phyloP scores from a whole-genome alignment of 2,888 invertebrate genomes.

The Sarcophaga carnaria region DNA sequence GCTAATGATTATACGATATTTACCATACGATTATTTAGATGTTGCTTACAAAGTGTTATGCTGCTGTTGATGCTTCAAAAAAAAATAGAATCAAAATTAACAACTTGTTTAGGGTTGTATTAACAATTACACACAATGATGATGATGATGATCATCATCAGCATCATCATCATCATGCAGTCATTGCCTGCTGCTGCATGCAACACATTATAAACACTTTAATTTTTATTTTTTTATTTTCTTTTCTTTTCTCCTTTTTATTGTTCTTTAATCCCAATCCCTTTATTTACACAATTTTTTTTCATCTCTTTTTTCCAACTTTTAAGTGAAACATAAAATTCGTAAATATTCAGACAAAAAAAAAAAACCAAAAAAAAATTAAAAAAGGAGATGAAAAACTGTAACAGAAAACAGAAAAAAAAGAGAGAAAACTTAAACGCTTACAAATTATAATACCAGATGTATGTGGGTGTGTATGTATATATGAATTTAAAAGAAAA shows the following conservation, averaged over 20 bases:
- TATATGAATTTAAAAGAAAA: neutral
- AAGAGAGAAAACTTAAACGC: neutral
- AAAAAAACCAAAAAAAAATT: neutral
- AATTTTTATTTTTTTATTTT: no score
- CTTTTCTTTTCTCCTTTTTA: no score
- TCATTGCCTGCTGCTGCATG: conserved; percentile 11
- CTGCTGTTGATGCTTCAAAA: conserved; percentile 16
- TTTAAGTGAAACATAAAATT: conserved; percentile 42
- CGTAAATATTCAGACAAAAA: neutral
- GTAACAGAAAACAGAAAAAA: no score
- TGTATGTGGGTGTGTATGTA: neutral
- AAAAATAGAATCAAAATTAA: conserved; percentile 20
- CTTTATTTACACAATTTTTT: conserved; percentile 5
- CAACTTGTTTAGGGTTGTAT: conserved; percentile 46
- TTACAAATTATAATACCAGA: conserved; percentile 45
- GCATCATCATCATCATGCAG: conserved; percentile 24
- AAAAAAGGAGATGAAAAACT: neutral
- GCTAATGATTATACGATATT: conserved; percentile 34
- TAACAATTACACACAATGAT: conserved; percentile 25
- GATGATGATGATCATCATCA: no score
- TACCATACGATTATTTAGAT: conserved; percentile 15
- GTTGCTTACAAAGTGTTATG: conserved; percentile 23
- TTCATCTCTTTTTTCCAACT: neutral
- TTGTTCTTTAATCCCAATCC: no score
- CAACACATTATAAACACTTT: conserved; percentile 42